Evolutionary conservation across 1,140 invertebrate genomes (phyloP), one percentile per base, ranked within the genome.

Genomic region (Psix sp.): DNA sequence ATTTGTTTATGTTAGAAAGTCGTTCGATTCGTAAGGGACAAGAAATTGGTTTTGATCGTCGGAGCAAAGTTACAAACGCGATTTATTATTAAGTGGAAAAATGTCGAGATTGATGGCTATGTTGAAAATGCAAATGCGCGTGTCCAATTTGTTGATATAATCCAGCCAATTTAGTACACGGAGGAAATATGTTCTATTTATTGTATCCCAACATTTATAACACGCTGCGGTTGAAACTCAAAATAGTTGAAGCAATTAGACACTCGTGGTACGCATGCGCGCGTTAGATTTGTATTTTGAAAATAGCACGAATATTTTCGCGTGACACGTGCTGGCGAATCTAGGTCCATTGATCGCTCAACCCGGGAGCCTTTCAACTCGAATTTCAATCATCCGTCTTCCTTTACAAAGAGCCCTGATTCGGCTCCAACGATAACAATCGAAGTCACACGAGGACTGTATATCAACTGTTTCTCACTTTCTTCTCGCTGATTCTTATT

Each of bases 281-380:
- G 59, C 72, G 36, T 36, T 56, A 70, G 54, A 79, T 79, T 77
- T 77, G 52, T 67, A 73, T 59, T 60, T 60, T 46, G 63, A 56
- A 65, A 75, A 77, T 79, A 75, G 76, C 46, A 65, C 63, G 54
- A 71, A 72, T 74, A 74, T 74, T 74, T 73, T 74, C 72, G 73
- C 49, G 14, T 20, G 40, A 46, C 54, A 56, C 62, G 54, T 70
- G 65, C 21, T 56, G 26, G 16, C n/a, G 31, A 54, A 57, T 62
- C 48, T 35, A 57, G 54, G 42, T 70, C 43, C 63, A 78, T 71
- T 74, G 52, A 71, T 57, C 52, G 35, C 45, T 54, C 31, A 51
- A 51, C 42, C 42, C 39, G 52, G 21, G 39, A 14, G n/a, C 40
- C 33, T 57, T 10, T 31, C 6, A 6, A 24, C 31, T 33, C 29